These are phyloP conservation scores for Anguilla pacifica DNA, from an alignment of 2,797 vertebrate genomes.

Conservation along the genomic window DNA sequence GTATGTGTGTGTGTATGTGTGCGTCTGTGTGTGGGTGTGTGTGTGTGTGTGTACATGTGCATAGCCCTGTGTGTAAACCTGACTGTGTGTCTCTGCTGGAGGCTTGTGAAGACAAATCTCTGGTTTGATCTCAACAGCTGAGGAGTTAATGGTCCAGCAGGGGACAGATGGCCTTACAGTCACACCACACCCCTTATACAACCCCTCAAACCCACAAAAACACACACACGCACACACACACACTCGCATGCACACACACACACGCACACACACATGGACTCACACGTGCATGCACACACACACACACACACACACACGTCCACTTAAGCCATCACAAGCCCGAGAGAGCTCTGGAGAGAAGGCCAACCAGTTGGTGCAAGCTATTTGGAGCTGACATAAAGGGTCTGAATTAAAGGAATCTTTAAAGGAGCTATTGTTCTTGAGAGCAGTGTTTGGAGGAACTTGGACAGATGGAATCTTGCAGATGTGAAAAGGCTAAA, in stretches of 20 bases:
- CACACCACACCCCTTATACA: constrained; percentile 54
- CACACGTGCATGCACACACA: constrained; percentile 28
- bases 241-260: background rate
- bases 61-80: background rate
- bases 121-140: constrained; percentile 67
- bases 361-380: constrained; percentile 11
- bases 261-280: constrained; percentile 21
- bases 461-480: background rate
- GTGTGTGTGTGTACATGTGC: background rate
- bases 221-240: constrained; percentile 30
- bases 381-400: background rate
- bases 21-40: no score
- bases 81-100: background rate
- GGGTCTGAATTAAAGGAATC: background rate
- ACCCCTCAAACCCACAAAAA: constrained; percentile 17
- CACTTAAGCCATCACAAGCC: background rate
- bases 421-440: constrained; percentile 12
- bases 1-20: background rate
- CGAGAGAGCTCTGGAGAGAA: background rate
- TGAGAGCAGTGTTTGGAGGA: background rate
- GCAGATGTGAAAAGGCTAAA: background rate
- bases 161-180: constrained; percentile 75
- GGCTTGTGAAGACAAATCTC: background rate
- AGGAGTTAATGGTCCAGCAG: constrained; percentile 72
- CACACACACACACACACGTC: constrained; percentile 26